Percentiles rank a stretch among this genome's conserved stretches.
These are phyloP conservation scores for Tauraco hartlaubi DNA, from an alignment of 2,797 vertebrate species.

Conservation along the genomic window DNA sequence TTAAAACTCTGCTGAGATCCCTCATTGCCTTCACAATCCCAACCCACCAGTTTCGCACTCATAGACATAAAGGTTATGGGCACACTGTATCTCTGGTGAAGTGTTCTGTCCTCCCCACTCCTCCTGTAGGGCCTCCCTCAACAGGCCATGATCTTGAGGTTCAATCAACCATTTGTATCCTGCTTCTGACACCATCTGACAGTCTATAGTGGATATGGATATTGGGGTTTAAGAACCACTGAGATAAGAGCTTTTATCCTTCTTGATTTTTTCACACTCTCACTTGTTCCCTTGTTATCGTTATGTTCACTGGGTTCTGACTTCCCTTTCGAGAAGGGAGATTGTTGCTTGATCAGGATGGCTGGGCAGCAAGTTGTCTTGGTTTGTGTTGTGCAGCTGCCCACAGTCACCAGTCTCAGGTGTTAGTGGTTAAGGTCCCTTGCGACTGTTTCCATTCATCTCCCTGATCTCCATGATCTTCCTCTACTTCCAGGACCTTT, in stretches of 20 bases:
- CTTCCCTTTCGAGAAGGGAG: not conserved
- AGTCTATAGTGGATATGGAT: not conserved
- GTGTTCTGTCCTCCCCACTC: fast-evolving
- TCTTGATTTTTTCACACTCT: not conserved
- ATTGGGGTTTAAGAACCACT: not conserved
- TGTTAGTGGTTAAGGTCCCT: not conserved
- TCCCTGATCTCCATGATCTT: not conserved
- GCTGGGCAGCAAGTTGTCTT: not conserved
- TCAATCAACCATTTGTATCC: not conserved
- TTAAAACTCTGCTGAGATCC: not conserved
- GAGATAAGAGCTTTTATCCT: not conserved
- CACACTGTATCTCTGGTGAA: not conserved
- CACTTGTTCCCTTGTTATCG: fast-evolving
- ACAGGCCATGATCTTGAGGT: not conserved
- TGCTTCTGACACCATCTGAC: not conserved
- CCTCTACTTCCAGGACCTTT: not conserved
- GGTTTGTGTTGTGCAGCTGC: not conserved
- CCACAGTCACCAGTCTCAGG: not conserved
- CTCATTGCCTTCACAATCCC: not conserved
- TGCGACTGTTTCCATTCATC: not conserved
- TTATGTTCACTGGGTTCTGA: not conserved
- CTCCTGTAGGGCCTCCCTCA: not conserved
- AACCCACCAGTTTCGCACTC: fast-evolving
- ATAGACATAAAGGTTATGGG: not conserved
- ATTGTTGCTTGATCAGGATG: not conserved